Percentiles rank a stretch among this genome's conserved stretches.
Conservation (phyloP, 2,113 vertebrate genomes). For the Reinhardtius hippoglossoides region DNA sequence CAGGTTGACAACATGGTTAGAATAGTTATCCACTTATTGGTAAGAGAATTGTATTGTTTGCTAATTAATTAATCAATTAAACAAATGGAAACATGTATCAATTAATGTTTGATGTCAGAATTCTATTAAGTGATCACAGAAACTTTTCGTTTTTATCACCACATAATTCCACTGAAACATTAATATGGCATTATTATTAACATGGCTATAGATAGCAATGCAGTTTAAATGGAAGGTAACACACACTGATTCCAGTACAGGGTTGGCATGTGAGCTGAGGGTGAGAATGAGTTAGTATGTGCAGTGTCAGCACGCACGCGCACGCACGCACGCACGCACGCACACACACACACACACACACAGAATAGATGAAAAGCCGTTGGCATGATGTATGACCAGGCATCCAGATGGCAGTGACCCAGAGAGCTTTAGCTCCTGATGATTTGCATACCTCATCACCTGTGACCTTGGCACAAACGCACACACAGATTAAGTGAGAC, state of each 20-base stretch:
- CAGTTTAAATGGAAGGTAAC: background rate
- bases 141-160: no score
- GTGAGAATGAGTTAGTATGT: conserved; percentile 52
- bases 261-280: conserved; percentile 18
- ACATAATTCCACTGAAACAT: no score
- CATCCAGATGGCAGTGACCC: conserved; percentile 52
- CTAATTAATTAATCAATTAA: no score
- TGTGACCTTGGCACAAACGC: conserved; percentile 57
- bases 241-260: conserved; percentile 9
- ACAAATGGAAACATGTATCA: no score
- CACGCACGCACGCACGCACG: conserved; percentile 10
- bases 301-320: conserved; percentile 32
- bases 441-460: conserved; percentile 58
- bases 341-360: conserved; percentile 7
- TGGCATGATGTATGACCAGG: conserved; percentile 36
- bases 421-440: conserved; percentile 46
- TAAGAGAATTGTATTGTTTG: no score
- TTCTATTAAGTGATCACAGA: no score
- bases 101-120: no score
- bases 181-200: no score
- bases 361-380: conserved; percentile 2
- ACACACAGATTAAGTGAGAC: conserved; percentile 37
- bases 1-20: no score
- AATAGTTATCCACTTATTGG: no score
- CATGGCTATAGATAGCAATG: background rate